Conservation (phyloP, 2,888 invertebrate genomes). For the Ichneumoninae sp. region DNA sequence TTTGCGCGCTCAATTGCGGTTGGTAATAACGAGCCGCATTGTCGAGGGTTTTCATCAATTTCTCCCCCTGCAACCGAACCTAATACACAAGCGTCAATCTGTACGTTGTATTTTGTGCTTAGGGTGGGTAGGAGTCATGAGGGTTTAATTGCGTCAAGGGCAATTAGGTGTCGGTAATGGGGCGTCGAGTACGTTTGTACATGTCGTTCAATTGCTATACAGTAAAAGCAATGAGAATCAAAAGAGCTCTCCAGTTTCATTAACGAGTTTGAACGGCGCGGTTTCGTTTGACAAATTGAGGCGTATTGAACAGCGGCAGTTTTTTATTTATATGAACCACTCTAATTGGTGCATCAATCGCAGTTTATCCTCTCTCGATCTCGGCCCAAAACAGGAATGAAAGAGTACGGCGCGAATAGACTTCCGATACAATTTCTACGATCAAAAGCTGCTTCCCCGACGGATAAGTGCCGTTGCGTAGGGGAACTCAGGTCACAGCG, state of each 20-base stretch:
- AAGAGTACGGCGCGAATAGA: not conserved
- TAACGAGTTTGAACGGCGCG: conserved; percentile 17
- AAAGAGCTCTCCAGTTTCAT: conserved; percentile 28
- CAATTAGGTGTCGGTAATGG: conserved; percentile 49
- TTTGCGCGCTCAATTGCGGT: conserved; percentile 19
- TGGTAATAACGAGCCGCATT: conserved; percentile 40
- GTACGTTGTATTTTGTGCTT: not conserved
- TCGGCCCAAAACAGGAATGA: not conserved
- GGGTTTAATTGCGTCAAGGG: conserved; percentile 47
- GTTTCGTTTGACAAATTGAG: not conserved
- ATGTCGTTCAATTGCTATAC: not conserved
- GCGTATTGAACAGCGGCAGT: not conserved
- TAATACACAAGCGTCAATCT: not conserved
- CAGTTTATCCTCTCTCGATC: not conserved
- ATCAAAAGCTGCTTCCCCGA: conserved; percentile 23
- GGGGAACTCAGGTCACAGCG: not conserved
- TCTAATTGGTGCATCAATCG: conserved; percentile 10
- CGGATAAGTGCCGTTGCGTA: not conserved
- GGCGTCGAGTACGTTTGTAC: conserved; percentile 12
- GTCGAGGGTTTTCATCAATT: conserved; percentile 40
- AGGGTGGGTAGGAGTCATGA: conserved; percentile 20
- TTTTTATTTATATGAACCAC: not conserved
- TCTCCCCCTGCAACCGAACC: conserved; percentile 19
- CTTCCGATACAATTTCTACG: conserved; percentile 10
- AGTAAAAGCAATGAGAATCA: conserved; percentile 22